A percentile compares a stretch with the other conserved stretches of the same genome.
Conservation (phyloP, 92 coral and sea anemone genomes). For the Actinostola sp. region DNA sequence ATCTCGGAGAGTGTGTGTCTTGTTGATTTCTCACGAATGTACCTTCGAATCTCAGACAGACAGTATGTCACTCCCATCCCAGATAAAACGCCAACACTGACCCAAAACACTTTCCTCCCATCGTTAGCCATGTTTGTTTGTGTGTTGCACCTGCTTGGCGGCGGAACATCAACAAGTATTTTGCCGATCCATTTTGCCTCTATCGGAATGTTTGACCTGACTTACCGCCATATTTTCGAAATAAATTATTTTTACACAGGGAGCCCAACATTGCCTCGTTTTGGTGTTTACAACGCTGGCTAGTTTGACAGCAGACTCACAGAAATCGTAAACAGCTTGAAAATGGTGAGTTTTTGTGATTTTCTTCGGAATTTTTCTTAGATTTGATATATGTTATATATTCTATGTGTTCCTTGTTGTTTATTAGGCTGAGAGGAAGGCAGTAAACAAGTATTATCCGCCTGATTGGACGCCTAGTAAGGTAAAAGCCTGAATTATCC, state of each 20-base stretch:
- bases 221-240: constrained; percentile 79
- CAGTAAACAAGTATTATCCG: constrained; percentile 95
- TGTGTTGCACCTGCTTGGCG: not conserved
- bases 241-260: constrained; percentile 7
- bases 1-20: constrained; percentile 69
- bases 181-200: too few species aligned
- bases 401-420: not conserved
- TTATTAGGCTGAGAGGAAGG: constrained; percentile 91
- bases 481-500: too few species aligned
- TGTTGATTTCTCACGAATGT: constrained; percentile 78
- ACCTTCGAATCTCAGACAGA: constrained; percentile 68
- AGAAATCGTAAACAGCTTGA: not conserved
- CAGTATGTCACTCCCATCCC: constrained; percentile 85
- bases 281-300: not conserved
- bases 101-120: constrained; percentile 62
- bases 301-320: constrained; percentile 2
- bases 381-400: not conserved
- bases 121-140: constrained; percentile 60
- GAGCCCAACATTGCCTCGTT: constrained; percentile 12
- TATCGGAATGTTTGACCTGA: constrained; percentile 27
- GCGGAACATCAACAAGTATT: constrained; percentile 10
- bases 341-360: constrained; percentile 10
- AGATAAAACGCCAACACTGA: constrained; percentile 71
- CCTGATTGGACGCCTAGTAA: constrained; percentile 97
- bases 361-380: not conserved